Percentiles rank a stretch among this genome's conserved stretches.
These are phyloP conservation scores for Gonioctena quinquepunctata DNA, from an alignment of 1,140 invertebrate species.

Conservation along the genomic window DNA sequence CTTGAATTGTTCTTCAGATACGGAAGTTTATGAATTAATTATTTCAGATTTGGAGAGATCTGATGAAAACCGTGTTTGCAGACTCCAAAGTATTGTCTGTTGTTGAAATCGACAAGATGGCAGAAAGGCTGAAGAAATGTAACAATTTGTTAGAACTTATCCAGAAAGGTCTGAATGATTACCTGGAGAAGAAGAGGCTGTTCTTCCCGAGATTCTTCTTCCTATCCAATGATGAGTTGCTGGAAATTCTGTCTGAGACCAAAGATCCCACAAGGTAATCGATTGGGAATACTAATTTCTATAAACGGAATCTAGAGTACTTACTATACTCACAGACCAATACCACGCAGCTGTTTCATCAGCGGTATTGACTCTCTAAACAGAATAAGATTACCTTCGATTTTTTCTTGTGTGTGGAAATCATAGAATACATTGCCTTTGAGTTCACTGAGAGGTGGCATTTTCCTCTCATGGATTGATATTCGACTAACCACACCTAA, in stretches of 20 bases:
- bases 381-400: too few species aligned
- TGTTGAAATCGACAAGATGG: conserved; percentile 90
- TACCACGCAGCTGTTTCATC: too few species aligned
- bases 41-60: conserved; percentile 82
- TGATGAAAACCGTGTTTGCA: conserved; percentile 82
- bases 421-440: too few species aligned
- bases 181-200: conserved; percentile 93
- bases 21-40: not conserved
- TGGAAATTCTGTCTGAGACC: conserved; percentile 95
- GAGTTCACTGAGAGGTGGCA: too few species aligned
- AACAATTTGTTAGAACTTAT: conserved; percentile 86
- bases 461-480: too few species aligned
- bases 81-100: conserved; percentile 85
- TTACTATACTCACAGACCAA: too few species aligned
- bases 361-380: too few species aligned
- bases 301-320: too few species aligned
- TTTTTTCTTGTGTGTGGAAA: too few species aligned
- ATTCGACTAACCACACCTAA: too few species aligned
- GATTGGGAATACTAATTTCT: too few species aligned
- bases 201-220: conserved; percentile 97
- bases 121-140: conserved; percentile 88
- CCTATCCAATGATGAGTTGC: conserved; percentile 92
- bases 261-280: conserved; percentile 92
- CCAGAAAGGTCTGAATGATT: conserved; percentile 90
- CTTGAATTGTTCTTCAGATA: too few species aligned